Evolutionary conservation across 1,140 invertebrate genomes (phyloP), one percentile per base, ranked within the genome.

Genomic region (Procambarus virginalis): DNA sequence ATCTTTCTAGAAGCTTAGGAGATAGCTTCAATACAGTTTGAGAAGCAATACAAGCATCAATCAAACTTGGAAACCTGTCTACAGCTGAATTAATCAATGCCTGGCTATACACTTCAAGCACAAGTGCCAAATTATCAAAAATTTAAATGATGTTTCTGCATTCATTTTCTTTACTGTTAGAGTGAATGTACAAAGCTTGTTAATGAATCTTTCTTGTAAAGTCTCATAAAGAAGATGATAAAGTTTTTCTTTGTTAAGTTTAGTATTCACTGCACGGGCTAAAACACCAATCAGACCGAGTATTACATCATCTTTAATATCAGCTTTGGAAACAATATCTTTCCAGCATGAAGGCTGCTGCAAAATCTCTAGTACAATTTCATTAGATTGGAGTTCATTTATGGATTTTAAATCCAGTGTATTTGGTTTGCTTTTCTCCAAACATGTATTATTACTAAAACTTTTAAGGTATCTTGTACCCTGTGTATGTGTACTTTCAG

Each of bases 21-120:
- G 2, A 10, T 20, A 22, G 45, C 79, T 55, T 22, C 22, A 81
- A n/a, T 49, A 48, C 22, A 6, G 14, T 45, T 49, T 73, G 17
- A 8, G 48, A 64, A 51, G 64, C 3, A 14, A 73, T 17, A 51
- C 64, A 73, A 6, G 22, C 46, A 34, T 84, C 83, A 75, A 84
- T 55, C 45, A 75, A 34, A 84, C 70, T 84, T n/a, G 68, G 14
- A 45, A 84, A 64, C 20, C 64, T 68, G 2, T 84, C 51, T n/a
- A 73, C 9, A 17, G 68, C 45, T 70, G 48, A 48, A 51, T 3
- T 14, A 9, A 48, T 75, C 68, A 84, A 73, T 5, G 45, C 83
- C 14, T 6, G 22, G 14, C n/a, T 10, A 78, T 58, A 79, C 6
- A 51, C 48, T 34, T 78, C 51, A 51, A 86, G 22, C 22, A 86